These are phyloP conservation scores for Schizopygopsis pylzovi DNA, from an alignment of 2,797 vertebrate species.

Conservation along the genomic window DNA sequence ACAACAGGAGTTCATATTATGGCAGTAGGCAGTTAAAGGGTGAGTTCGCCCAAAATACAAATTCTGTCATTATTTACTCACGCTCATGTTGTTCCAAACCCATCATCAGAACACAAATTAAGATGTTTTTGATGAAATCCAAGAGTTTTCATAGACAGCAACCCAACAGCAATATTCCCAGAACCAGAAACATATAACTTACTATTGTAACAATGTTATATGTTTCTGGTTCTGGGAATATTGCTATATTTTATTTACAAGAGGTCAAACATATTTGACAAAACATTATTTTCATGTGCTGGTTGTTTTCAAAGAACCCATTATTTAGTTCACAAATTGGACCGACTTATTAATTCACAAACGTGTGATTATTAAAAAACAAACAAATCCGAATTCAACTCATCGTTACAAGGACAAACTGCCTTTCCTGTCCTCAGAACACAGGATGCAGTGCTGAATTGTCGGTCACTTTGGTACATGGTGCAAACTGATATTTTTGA, in stretches of 20 bases:
- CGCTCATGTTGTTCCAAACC: not conserved
- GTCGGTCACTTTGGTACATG: not conserved
- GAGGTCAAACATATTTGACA: not conserved
- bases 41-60: not conserved
- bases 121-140: not conserved
- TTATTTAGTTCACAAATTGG: not conserved
- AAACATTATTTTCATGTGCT: not conserved
- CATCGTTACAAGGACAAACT: not conserved
- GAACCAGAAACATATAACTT: no score
- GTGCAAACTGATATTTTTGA: constrained; percentile 16
- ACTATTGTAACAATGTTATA: not conserved
- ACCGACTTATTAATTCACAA: not conserved
- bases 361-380: not conserved
- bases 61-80: not conserved
- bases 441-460: not conserved
- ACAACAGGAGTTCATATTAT: not conserved
- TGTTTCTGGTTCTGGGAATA: not conserved
- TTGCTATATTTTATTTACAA: not conserved
- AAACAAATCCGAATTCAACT: not conserved
- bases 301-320: not conserved
- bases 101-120: not conserved
- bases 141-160: not conserved
- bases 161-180: not conserved
- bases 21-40: not conserved
- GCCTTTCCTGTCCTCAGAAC: not conserved